phyloP scores from a whole-genome alignment of 2,113 vertebrate species.

The Hemiprocne comata region DNA sequence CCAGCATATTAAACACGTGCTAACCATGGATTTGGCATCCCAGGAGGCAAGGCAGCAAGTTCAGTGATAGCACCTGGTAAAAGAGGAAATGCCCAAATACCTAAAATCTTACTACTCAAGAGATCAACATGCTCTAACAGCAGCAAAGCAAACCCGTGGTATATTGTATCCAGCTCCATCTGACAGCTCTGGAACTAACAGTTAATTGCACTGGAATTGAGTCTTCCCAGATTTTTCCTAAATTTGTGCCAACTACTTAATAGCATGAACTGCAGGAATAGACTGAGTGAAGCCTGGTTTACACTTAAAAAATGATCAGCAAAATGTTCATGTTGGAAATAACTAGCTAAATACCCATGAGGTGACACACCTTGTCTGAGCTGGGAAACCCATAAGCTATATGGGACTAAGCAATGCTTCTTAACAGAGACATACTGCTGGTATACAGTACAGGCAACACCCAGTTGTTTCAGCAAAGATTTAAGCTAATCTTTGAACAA shows the following conservation, averaged over 20 bases:
- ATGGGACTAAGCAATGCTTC: neutral
- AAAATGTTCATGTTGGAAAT: neutral
- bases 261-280: neutral
- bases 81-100: neutral
- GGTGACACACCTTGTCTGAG: neutral
- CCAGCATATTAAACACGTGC: neutral
- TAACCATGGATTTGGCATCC: neutral
- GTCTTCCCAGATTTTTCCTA: conserved; percentile 20
- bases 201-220: neutral
- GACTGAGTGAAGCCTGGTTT: neutral
- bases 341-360: neutral
- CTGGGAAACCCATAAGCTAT: neutral
- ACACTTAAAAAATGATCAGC: neutral
- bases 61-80: neutral
- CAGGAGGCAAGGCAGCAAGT: neutral
- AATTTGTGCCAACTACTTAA: conserved; percentile 18
- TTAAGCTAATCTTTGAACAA: neutral
- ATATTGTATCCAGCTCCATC: neutral
- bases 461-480: neutral
- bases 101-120: neutral
- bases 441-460: neutral
- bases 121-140: neutral
- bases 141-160: neutral
- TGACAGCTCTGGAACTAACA: conserved; percentile 18
- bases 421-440: neutral